Evolutionary conservation across 2,888 invertebrate genomes (phyloP).

Genomic region (Clusia tigrina): DNA sequence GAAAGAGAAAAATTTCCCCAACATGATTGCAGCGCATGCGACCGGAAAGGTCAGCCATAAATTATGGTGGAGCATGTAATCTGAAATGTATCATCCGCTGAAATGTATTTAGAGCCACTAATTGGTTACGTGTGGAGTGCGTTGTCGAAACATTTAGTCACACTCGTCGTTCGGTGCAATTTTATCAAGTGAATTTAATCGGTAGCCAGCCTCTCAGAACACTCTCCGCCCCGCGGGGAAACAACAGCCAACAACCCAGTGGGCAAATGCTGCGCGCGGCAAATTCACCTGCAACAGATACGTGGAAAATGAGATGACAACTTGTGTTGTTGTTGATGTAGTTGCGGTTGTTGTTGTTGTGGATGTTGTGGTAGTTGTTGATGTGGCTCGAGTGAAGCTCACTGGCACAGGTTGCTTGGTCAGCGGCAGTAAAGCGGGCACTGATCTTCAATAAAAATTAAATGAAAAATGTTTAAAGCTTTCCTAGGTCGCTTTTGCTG

Average conservation of each 20-base stretch:
- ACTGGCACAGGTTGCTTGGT: neutral
- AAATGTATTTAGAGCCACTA: conserved; percentile 37
- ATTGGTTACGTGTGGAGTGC: conserved; percentile 55
- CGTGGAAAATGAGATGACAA: neutral
- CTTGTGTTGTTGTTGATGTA: no score
- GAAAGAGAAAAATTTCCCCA: neutral
- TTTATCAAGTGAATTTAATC: conserved; percentile 50
- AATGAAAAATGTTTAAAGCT: neutral
- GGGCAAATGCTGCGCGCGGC: conserved; percentile 31
- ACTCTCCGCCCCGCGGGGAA: conserved; percentile 19
- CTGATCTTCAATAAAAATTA: neutral
- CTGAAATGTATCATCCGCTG: conserved; percentile 4
- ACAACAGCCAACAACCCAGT: conserved; percentile 11
- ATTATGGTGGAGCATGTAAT: neutral
- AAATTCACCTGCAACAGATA: conserved; percentile 19
- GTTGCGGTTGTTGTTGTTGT: no score
- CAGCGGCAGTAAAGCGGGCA: neutral
- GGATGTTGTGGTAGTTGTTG: no score
- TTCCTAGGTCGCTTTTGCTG: neutral
- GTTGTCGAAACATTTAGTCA: conserved; percentile 41
- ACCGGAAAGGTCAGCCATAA: neutral
- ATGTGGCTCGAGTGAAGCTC: neutral
- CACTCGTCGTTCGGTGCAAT: conserved; percentile 41
- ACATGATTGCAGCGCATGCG: neutral
- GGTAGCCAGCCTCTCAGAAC: no score